A percentile compares a stretch with the other conserved stretches of the same genome.
phyloP scores from a whole-genome alignment of 1,140 invertebrate species.

The Diorhabda carinulata region DNA sequence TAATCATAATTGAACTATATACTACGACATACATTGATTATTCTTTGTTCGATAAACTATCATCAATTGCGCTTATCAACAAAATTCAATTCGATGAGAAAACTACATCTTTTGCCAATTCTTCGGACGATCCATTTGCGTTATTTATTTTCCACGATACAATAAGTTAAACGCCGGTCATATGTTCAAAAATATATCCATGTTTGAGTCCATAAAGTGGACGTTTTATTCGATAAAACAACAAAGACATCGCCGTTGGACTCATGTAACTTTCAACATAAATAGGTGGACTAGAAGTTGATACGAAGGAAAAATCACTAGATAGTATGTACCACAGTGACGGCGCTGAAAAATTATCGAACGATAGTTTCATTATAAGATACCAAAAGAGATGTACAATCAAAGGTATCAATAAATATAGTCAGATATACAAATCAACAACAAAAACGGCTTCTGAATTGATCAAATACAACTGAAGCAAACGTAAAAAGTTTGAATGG shows the following conservation, averaged over 20 bases:
- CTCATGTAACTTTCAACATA: conserved; percentile 25
- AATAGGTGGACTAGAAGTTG: conserved; percentile 24
- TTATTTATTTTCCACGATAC: background rate
- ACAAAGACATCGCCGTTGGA: conserved; percentile 15
- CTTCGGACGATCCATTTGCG: conserved; percentile 3
- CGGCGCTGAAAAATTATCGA: too few relatives aligned
- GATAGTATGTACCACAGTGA: conserved; percentile 9
- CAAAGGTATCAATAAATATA: too few relatives aligned
- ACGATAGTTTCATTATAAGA: too few relatives aligned
- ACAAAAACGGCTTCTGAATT: too few relatives aligned
- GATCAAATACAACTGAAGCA: too few relatives aligned
- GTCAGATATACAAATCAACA: too few relatives aligned
- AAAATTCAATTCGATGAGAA: background rate
- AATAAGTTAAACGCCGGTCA: conserved; percentile 5
- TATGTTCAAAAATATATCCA: conserved; percentile 19
- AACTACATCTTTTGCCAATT: background rate
- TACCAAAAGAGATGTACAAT: too few relatives aligned
- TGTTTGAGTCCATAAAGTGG: conserved; percentile 16
- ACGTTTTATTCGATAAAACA: conserved; percentile 22
- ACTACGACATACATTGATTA: too few relatives aligned
- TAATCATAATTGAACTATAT: too few relatives aligned
- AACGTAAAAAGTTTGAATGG: too few relatives aligned
- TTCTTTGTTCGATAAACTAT: background rate
- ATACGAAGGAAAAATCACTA: conserved; percentile 21
- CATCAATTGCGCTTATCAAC: background rate